These are phyloP conservation scores for Tillus elongatus DNA, from an alignment of 2,888 invertebrate species.

Conservation along the genomic window DNA sequence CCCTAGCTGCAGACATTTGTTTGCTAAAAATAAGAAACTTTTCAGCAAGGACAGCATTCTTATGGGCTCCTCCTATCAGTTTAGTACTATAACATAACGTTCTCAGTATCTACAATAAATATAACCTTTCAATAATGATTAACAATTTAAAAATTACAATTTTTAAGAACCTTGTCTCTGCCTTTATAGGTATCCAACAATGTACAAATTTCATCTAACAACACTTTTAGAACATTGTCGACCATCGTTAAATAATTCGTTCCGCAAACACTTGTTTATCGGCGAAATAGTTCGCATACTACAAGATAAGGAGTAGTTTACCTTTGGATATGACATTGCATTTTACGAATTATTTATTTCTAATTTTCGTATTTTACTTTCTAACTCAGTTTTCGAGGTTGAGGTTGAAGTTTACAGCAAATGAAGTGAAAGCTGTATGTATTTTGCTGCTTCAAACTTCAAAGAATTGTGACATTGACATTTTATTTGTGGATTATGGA, in stretches of 20 bases:
- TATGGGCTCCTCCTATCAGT: conserved; percentile 56
- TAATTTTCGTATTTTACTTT: too few species aligned
- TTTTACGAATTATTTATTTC: too few species aligned
- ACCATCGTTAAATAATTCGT: conserved; percentile 13
- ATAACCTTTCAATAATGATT: too few species aligned
- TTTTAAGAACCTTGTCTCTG: too few species aligned
- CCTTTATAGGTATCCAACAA: conserved; percentile 73
- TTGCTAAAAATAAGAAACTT: conserved; percentile 55
- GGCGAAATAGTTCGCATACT: not conserved
- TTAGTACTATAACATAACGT: conserved; percentile 70
- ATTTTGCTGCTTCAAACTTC: too few species aligned
- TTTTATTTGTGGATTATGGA: too few species aligned
- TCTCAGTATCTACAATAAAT: conserved; percentile 55
- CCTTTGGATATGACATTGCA: not conserved
- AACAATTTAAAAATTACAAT: too few species aligned
- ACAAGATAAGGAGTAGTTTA: not conserved
- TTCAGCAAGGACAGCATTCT: conserved; percentile 50
- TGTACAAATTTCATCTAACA: conserved; percentile 49
- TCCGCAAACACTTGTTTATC: not conserved
- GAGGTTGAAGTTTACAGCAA: too few species aligned
- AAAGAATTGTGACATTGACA: too few species aligned
- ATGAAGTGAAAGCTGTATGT: too few species aligned
- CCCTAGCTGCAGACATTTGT: conserved; percentile 63
- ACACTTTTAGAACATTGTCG: conserved; percentile 18
- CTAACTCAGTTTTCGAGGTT: too few species aligned